phyloP scores from a whole-genome alignment of 1,140 invertebrate species.

The Hyles vespertilio region DNA sequence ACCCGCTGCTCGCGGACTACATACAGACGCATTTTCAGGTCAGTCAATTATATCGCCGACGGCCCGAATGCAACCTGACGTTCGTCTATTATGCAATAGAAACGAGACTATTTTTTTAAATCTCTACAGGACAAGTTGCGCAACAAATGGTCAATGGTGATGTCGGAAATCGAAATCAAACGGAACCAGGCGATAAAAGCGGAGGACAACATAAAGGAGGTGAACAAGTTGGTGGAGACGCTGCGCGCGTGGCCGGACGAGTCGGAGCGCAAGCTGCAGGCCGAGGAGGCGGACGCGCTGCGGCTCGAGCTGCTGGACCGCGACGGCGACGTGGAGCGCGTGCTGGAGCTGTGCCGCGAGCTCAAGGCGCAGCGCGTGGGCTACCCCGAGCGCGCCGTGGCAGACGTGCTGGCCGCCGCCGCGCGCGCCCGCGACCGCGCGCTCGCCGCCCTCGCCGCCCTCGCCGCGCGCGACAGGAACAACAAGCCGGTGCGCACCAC shows the following conservation, averaged over 20 bases:
- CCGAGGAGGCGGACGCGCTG: constrained; percentile 18
- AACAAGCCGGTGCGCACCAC: constrained; percentile 38
- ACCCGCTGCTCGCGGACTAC: constrained; percentile 76
- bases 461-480: constrained; percentile 34
- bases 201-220: constrained; percentile 76
- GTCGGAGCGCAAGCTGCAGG: constrained; percentile 7
- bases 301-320: constrained; percentile 16
- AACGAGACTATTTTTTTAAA: neutral
- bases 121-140: constrained; percentile 73
- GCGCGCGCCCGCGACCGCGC: constrained; percentile 24
- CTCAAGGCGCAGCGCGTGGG: constrained; percentile 56
- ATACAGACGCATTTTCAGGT: constrained; percentile 77
- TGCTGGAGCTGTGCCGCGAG: constrained; percentile 72
- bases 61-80: neutral
- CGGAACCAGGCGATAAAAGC: constrained; percentile 76
- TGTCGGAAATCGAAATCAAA: constrained; percentile 79
- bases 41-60: neutral
- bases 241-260: constrained; percentile 33
- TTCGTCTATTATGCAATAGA: neutral
- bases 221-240: constrained; percentile 57
- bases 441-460: constrained; percentile 33
- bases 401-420: constrained; percentile 36
- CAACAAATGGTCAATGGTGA: constrained; percentile 81
- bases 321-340: constrained; percentile 62
- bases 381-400: constrained; percentile 43